Evolutionary conservation across 92 coral and sea anemone species (phyloP), one percentile per base, ranked within the genome.

Genomic region (Chrysogorgia sp.): DNA sequence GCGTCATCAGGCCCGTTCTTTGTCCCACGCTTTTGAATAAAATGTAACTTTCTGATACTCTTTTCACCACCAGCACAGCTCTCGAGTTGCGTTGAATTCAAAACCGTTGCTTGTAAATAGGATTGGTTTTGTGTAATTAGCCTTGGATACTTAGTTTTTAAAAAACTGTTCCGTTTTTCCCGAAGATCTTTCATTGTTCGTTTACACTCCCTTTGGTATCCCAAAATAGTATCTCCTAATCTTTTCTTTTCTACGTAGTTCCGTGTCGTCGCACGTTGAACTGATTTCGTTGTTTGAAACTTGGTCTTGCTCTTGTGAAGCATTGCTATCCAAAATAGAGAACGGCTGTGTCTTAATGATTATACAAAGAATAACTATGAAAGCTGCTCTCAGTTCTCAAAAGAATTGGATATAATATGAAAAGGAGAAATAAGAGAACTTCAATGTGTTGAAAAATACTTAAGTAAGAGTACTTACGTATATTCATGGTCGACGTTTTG

Each of bases 191-290:
- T 72, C 65, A 72, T 72, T 0, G 35, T 55, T 72, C 34, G 50
- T 43, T 33, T 23, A 9, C 65, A 23, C 31, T 72, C 79, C n/a
- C 32, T 72, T 52, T 72, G 79, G 25, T 72, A 56, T 34, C 37
- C 45, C 31, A 34, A 30, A 28, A 72, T 72, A 6, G 79, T 72
- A 32, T 72, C 49, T 26, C 52, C 65, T 52, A 72, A 33, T 6
- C 79, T 45, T 22, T 59, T 15, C 25, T 14, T 53, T 55, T 72
- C 79, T 30, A 53, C 37, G 65, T 72, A 72, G 32, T 72, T 72
- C n/a, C 79, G 45, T 34, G 65, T 32, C n/a, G 63, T 53, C 5
- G 79, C 79, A 55, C 0, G 50, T 52, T 72, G 79, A 7, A 72
- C 62, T n/a, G 79, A 72, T 52, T 34, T 72, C 13, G 79, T 69